phyloP scores from a whole-genome alignment of 2,113 vertebrate genomes.

The Agapornis roseicollis region DNA sequence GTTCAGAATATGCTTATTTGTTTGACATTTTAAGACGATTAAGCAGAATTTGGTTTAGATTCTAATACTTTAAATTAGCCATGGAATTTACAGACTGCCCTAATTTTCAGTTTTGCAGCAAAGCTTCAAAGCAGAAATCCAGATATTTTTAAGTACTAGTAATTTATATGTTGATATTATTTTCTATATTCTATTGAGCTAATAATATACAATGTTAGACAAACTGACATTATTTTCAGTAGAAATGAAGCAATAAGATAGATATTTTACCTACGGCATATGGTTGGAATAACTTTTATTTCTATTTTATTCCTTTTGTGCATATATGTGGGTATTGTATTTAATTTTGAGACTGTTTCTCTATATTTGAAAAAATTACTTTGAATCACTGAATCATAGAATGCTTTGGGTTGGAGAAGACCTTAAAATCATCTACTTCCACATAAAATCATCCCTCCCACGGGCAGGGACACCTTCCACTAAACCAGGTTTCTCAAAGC shows the following conservation, averaged over 20 bases:
- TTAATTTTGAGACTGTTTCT: background rate
- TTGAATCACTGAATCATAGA: background rate
- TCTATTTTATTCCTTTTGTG: background rate
- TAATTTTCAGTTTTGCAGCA: background rate
- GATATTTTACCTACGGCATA: background rate
- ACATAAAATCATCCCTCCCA: background rate
- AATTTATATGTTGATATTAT: background rate
- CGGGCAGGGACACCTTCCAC: background rate
- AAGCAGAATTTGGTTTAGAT: background rate
- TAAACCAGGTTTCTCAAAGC: background rate
- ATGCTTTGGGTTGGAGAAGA: background rate
- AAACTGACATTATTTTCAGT: background rate
- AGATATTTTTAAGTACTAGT: background rate
- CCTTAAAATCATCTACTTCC: background rate
- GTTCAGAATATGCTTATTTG: slow-evolving; percentile 1
- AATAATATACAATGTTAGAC: background rate
- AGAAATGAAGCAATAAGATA: background rate
- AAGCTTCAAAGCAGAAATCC: background rate
- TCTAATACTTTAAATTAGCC: slow-evolving; percentile 26
- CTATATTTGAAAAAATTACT: background rate
- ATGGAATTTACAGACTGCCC: background rate
- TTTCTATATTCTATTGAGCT: background rate
- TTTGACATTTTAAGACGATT: background rate
- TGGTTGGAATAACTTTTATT: background rate
- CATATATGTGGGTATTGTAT: background rate